Conservation (phyloP, 2,797 vertebrate species). For the Telmatherina bonti region DNA sequence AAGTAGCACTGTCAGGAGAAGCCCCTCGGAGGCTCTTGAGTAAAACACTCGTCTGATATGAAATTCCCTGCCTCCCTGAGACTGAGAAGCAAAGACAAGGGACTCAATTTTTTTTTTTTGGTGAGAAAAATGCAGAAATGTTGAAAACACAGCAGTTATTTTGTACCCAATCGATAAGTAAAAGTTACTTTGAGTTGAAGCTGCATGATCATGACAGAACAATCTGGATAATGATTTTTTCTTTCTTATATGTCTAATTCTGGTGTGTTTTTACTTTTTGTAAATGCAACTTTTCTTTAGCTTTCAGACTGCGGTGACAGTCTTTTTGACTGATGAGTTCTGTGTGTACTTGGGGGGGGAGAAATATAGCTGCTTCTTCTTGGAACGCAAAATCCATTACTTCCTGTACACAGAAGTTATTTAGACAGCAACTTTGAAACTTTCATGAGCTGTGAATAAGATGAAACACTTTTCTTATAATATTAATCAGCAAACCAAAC, state of each 20-base stretch:
- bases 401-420: slow-evolving; percentile 33
- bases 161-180: slow-evolving; percentile 5
- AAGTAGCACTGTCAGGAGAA: slow-evolving; percentile 68
- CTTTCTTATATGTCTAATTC: neutral
- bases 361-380: slow-evolving; percentile 18
- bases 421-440: slow-evolving; percentile 26
- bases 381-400: slow-evolving; percentile 24
- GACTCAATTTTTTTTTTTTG: slow-evolving; percentile 21
- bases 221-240: neutral
- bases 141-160: slow-evolving; percentile 9
- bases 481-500: neutral
- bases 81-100: slow-evolving; percentile 33
- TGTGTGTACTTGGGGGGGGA: neutral
- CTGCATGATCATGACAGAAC: neutral
- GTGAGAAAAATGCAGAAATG: neutral
- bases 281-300: slow-evolving; percentile 11
- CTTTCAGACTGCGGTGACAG: slow-evolving; percentile 8
- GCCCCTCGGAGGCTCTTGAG: slow-evolving; percentile 52
- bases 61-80: slow-evolving; percentile 55
- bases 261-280: slow-evolving; percentile 1
- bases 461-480: neutral
- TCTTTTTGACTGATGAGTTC: slow-evolving; percentile 13
- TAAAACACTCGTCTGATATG: slow-evolving; percentile 74
- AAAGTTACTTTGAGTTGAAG: neutral
- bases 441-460: neutral